These are phyloP conservation scores for Agonopterix subpropinquella DNA, from an alignment of 2,888 invertebrate genomes.

Conservation along the genomic window DNA sequence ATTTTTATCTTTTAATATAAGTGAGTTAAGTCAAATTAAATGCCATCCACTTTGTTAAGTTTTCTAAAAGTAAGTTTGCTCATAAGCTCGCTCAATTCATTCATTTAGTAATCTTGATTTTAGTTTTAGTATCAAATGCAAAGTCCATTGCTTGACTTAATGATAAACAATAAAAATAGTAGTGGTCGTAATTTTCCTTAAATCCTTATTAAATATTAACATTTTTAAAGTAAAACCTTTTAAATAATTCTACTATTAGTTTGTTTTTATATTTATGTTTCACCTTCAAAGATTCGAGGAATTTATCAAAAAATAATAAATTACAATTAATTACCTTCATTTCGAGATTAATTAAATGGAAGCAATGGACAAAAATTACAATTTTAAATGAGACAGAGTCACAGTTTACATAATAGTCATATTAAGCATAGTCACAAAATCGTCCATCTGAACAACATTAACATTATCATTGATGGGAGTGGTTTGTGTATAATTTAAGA, in stretches of 20 bases:
- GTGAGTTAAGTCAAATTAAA: constrained; percentile 75
- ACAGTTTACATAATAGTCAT: constrained; percentile 52
- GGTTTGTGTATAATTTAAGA: constrained; percentile 65
- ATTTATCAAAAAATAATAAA: constrained; percentile 15
- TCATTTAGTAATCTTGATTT: constrained; percentile 60
- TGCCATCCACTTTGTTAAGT: constrained; percentile 76
- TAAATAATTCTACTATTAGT: too few relatives aligned
- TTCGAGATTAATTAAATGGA: constrained; percentile 16
- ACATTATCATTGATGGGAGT: constrained; percentile 62
- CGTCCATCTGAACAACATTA: constrained; percentile 54
- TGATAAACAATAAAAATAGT: too few relatives aligned
- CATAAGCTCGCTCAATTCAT: constrained; percentile 73
- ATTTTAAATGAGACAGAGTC: constrained; percentile 46
- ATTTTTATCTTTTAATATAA: constrained; percentile 59
- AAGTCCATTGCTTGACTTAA: constrained; percentile 35
- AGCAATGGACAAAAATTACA: constrained; percentile 45
- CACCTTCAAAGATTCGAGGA: constrained; percentile 5
- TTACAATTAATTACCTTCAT: constrained; percentile 20
- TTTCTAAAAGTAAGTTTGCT: constrained; percentile 56
- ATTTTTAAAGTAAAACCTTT: too few relatives aligned
- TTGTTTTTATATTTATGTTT: not conserved
- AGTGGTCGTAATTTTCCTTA: too few relatives aligned
- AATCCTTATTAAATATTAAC: too few relatives aligned
- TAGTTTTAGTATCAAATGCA: constrained; percentile 46
- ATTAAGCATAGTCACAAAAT: constrained; percentile 59